phyloP scores from a whole-genome alignment of 2,113 vertebrate genomes.

The Xiphorhynchus elegans region DNA sequence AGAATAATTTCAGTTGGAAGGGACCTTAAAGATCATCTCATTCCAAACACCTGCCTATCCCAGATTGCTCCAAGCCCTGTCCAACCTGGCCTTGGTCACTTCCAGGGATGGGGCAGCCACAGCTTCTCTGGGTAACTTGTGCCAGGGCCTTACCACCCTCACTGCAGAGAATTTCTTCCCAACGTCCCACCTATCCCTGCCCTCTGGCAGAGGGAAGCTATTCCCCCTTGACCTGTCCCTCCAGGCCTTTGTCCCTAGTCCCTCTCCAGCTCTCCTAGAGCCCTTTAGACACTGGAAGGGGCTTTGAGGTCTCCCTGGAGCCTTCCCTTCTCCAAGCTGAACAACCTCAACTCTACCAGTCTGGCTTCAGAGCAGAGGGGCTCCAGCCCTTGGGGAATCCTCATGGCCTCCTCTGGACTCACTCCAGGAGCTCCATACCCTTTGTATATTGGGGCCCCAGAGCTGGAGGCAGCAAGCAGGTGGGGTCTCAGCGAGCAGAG shows the following conservation, averaged over 20 bases:
- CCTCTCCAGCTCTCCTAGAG: background rate
- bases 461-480: background rate
- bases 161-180: accelerated
- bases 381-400: background rate
- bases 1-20: background rate
- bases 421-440: background rate
- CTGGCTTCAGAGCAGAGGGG: background rate
- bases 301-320: background rate
- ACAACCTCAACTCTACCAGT: background rate
- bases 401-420: background rate
- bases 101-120: background rate
- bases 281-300: background rate
- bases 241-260: accelerated
- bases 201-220: background rate
- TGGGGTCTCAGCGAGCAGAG: background rate
- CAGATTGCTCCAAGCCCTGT: accelerated
- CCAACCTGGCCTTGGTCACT: background rate
- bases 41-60: background rate
- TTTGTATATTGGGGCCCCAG: background rate
- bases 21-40: background rate
- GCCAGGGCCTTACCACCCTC: background rate
- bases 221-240: background rate
- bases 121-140: background rate
- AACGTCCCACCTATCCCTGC: accelerated
- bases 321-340: background rate